Evolutionary conservation across 1,140 invertebrate species (phyloP).

Genomic region (Anthonomus grandis): DNA sequence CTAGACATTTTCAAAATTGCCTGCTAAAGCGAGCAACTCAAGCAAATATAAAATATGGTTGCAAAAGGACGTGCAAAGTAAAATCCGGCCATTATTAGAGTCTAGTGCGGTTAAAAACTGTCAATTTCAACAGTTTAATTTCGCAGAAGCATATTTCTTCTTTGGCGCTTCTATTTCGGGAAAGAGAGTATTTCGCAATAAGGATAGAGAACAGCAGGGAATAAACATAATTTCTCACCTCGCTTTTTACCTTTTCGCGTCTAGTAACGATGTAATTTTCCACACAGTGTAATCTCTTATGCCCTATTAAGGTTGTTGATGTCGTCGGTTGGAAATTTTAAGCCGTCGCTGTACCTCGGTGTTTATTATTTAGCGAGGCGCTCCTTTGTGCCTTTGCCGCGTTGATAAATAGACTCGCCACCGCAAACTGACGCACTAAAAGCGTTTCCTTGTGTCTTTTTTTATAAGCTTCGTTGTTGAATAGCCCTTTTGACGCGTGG

Average conservation of each 20-base stretch:
- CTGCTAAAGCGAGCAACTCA: too few relatives aligned
- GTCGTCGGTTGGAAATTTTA: slow-evolving; percentile 20
- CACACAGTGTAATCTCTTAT: slow-evolving; percentile 23
- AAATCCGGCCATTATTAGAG: too few relatives aligned
- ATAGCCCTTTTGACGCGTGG: neutral
- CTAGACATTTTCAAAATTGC: too few relatives aligned
- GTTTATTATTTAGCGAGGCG: slow-evolving; percentile 16
- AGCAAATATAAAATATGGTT: too few relatives aligned
- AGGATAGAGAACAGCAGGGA: too few relatives aligned
- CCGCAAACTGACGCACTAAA: slow-evolving; percentile 13
- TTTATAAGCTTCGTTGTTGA: neutral
- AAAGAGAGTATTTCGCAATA: too few relatives aligned
- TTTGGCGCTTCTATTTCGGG: too few relatives aligned
- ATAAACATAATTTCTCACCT: too few relatives aligned
- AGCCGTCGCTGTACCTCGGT: slow-evolving; percentile 15
- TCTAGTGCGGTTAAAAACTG: too few relatives aligned
- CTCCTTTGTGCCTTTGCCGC: slow-evolving; percentile 4
- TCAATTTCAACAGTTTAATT: too few relatives aligned
- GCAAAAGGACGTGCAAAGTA: too few relatives aligned
- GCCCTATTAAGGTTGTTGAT: slow-evolving; percentile 24
- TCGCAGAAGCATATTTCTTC: too few relatives aligned
- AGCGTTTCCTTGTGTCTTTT: slow-evolving; percentile 14
- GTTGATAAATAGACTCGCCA: slow-evolving; percentile 19
- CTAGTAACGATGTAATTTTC: slow-evolving; percentile 22
- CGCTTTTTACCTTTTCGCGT: slow-evolving; percentile 18